Conservation (phyloP, 2,888 invertebrate species). For the Chymomyza procnemis region DNA sequence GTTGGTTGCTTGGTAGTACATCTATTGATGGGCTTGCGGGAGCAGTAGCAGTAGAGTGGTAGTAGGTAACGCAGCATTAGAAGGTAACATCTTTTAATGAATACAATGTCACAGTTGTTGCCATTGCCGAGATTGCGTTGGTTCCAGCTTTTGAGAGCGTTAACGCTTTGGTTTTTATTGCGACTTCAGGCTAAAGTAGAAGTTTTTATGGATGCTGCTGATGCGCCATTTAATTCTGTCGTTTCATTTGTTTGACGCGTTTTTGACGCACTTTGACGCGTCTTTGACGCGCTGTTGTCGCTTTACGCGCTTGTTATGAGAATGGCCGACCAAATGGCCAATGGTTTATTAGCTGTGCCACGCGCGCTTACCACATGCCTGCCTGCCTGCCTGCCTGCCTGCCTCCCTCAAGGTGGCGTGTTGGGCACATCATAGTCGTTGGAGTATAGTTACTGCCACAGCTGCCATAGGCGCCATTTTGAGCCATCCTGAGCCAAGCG, state of each 20-base stretch:
- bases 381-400: background rate
- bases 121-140: background rate
- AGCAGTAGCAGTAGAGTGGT: too few relatives aligned
- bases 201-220: background rate
- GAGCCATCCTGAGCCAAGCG: background rate
- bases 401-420: background rate
- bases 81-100: background rate
- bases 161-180: slow-evolving; percentile 1
- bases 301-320: background rate
- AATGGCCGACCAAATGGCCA: background rate
- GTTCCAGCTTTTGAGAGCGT: background rate
- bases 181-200: background rate
- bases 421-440: too few relatives aligned
- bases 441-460: background rate
- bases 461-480: background rate
- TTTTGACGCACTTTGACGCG: background rate
- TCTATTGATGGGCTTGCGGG: too few relatives aligned
- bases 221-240: background rate
- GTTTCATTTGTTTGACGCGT: background rate
- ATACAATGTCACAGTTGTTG: background rate
- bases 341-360: slow-evolving; percentile 5
- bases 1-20: too few relatives aligned
- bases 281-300: background rate
- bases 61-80: background rate
- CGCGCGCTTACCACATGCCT: background rate